Conservation (phyloP, 2,113 vertebrate genomes). For the Eidolon helvum region DNA sequence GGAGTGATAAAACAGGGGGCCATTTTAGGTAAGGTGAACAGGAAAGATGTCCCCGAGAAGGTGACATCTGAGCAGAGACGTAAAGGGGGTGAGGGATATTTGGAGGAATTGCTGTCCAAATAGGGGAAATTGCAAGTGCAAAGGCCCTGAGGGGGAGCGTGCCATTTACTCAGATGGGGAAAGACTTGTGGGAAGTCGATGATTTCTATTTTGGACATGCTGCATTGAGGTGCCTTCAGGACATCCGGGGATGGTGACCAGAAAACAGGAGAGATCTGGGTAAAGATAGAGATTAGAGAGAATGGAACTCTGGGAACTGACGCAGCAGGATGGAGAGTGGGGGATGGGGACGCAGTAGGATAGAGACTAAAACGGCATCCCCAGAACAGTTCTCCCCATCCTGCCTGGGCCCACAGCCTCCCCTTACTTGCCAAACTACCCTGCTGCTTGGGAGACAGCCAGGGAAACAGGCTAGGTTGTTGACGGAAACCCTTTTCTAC, state of each 20-base stretch:
- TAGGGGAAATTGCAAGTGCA: conserved; percentile 33
- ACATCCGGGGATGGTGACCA: conserved; percentile 61
- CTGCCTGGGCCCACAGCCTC: not conserved
- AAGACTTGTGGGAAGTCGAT: conserved; percentile 50
- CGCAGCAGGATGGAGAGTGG: not conserved
- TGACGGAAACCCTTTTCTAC: not conserved
- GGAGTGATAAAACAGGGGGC: not conserved
- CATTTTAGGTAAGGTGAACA: not conserved
- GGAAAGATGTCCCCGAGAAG: conserved; percentile 20
- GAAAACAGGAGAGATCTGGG: conserved; percentile 31
- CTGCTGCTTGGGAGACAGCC: not conserved
- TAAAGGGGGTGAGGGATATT: not conserved
- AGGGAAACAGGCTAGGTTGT: not conserved
- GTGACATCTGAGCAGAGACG: conserved; percentile 32
- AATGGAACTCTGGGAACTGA: not conserved
- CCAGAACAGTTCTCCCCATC: not conserved
- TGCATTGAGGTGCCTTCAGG: conserved; percentile 68
- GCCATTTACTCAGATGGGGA: conserved; percentile 64
- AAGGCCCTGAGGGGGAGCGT: conserved; percentile 50
- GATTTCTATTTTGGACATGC: conserved; percentile 71
- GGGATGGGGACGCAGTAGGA: not conserved
- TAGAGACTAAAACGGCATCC: not conserved
- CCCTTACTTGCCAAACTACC: not conserved
- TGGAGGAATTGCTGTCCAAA: conserved; percentile 33
- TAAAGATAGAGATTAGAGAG: conserved; percentile 31